phyloP scores from a whole-genome alignment of 2,797 vertebrate genomes.

The Syngnathus acus region DNA sequence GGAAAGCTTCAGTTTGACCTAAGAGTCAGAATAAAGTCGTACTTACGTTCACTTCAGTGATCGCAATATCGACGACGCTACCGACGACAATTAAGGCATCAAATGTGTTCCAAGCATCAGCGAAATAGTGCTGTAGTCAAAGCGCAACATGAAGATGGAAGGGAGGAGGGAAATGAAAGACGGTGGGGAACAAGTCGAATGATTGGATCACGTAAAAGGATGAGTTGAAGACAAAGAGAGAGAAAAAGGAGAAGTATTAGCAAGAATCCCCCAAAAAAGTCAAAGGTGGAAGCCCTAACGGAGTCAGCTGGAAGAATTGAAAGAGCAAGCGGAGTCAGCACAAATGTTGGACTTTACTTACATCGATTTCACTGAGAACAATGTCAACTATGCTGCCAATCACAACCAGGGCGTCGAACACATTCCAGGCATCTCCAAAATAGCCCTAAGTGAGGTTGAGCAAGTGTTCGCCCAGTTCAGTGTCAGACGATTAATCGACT shows the following conservation, averaged over 20 bases:
- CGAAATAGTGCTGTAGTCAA: conserved; percentile 99
- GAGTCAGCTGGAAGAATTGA: conserved; percentile 19
- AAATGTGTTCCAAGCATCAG: conserved; percentile 99
- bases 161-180: conserved; percentile 9
- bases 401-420: conserved; percentile 99
- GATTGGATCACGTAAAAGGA: conserved; percentile 61
- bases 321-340: conserved; percentile 20
- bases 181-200: conserved; percentile 17
- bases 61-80: conserved; percentile 99
- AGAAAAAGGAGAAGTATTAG: conserved; percentile 22
- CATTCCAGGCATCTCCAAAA: conserved; percentile 98
- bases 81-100: conserved; percentile 99
- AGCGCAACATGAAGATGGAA: conserved; percentile 54
- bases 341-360: conserved; percentile 80
- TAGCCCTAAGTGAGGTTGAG: conserved; percentile 88
- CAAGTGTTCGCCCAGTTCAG: conserved; percentile 13
- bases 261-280: conserved; percentile 21
- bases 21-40: conserved; percentile 35
- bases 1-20: conserved; percentile 54
- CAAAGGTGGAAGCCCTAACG: conserved; percentile 22
- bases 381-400: conserved; percentile 99
- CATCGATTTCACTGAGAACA: conserved; percentile 98
- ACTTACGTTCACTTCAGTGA: conserved; percentile 98
- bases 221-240: conserved; percentile 35
- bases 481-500: background rate